A percentile compares a stretch with the other conserved stretches of the same genome.
Conservation (phyloP, 2,113 vertebrate species). For the Pedetes capensis region DNA sequence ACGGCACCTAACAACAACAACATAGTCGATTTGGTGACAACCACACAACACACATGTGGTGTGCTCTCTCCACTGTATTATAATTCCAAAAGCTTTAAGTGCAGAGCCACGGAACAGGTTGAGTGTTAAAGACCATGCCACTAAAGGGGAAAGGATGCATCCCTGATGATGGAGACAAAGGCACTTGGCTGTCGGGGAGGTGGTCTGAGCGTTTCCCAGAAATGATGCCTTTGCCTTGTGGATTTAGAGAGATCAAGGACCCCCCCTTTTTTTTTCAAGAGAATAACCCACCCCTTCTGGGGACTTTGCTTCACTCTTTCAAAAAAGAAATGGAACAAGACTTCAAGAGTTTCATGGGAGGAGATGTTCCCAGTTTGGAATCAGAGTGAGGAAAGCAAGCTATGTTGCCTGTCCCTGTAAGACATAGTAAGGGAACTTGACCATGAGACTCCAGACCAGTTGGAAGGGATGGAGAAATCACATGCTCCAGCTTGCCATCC, state of each 20-base stretch:
- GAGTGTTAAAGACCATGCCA: neutral
- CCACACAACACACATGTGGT: neutral
- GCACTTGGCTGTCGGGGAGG: too few species aligned
- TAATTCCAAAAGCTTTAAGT: neutral
- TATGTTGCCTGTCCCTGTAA: neutral
- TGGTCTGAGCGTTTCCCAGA: neutral
- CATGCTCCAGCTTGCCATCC: neutral
- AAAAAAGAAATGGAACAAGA: neutral
- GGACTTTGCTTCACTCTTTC: neutral
- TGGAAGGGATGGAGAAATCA: neutral
- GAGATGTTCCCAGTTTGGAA: neutral
- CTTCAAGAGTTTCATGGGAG: neutral
- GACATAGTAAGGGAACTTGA: neutral
- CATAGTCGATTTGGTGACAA: too few species aligned
- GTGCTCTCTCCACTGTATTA: neutral
- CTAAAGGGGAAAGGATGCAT: neutral
- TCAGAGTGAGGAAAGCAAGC: neutral
- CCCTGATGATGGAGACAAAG: neutral
- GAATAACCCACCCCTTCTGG: neutral
- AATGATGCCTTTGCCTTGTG: neutral
- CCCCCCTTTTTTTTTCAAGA: too few species aligned
- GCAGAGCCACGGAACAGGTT: neutral
- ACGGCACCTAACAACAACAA: too few species aligned
- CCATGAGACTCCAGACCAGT: neutral
- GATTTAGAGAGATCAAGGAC: neutral